These are phyloP conservation scores for Aptenodytes patagonicus DNA, from an alignment of 2,113 vertebrate genomes.

Conservation along the genomic window DNA sequence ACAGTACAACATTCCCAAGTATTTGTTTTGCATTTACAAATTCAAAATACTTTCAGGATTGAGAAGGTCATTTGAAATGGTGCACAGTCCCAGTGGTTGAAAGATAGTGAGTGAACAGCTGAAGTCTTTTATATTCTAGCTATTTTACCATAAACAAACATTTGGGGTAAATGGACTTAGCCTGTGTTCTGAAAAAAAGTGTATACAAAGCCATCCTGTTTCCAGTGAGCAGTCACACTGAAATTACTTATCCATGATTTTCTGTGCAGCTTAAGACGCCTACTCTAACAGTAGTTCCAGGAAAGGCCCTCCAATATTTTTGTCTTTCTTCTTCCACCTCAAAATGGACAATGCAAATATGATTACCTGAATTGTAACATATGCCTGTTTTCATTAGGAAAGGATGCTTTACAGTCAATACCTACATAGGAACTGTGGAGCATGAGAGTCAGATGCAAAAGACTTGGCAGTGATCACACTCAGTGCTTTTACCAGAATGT, in stretches of 20 bases:
- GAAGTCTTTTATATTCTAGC: not conserved
- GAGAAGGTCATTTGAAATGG: not conserved
- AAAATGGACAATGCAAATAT: not conserved
- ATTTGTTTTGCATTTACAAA: not conserved
- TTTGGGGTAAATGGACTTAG: not conserved
- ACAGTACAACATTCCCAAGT: not conserved
- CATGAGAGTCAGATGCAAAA: not conserved
- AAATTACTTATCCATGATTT: not conserved
- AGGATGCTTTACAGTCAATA: not conserved
- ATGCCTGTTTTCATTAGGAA: not conserved
- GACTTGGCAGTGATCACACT: not conserved
- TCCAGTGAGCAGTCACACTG: not conserved
- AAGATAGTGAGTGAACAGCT: not conserved
- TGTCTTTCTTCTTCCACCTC: not conserved
- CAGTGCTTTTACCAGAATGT: not conserved
- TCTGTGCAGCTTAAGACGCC: not conserved
- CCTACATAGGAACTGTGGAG: fast-evolving
- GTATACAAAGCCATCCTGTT: not conserved
- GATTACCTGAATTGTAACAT: not conserved
- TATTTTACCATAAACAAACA: not conserved
- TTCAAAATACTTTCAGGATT: not conserved
- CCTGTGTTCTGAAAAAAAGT: not conserved
- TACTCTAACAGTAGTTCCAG: not conserved
- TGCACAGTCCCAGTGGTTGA: not conserved
- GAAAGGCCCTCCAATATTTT: not conserved